These are phyloP conservation scores for Netelia inedita DNA, from an alignment of 2,888 invertebrate genomes.

Conservation along the genomic window DNA sequence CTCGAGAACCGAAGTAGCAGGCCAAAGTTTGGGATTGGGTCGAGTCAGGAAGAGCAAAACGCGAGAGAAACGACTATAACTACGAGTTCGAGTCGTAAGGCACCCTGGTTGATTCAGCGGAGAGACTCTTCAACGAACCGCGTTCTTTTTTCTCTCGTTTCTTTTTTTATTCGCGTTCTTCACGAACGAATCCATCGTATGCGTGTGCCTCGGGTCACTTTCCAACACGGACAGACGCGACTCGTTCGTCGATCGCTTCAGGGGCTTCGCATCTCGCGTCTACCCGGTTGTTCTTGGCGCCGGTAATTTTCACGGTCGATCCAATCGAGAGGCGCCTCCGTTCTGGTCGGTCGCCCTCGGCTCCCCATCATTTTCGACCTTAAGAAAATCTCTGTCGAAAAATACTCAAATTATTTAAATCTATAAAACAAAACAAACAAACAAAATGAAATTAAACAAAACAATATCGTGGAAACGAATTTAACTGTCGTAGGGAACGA, in stretches of 20 bases:
- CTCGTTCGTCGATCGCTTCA: constrained; percentile 56
- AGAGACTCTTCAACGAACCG: constrained; percentile 54
- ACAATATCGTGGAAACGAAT: too few relatives aligned
- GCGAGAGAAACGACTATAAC: constrained; percentile 8
- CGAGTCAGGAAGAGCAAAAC: constrained; percentile 62
- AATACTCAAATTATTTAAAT: too few relatives aligned
- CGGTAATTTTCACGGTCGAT: constrained; percentile 79
- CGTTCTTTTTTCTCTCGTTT: constrained; percentile 67
- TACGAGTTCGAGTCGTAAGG: constrained; percentile 39
- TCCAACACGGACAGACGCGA: not conserved
- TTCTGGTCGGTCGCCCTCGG: constrained; percentile 12
- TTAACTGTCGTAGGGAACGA: too few relatives aligned
- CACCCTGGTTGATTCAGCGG: constrained; percentile 75
- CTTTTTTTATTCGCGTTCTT: constrained; percentile 52
- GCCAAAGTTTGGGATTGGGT: constrained; percentile 71
- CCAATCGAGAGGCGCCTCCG: constrained; percentile 60
- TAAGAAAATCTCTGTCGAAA: too few relatives aligned
- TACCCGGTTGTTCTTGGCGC: constrained; percentile 75
- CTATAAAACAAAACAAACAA: constrained; percentile 59
- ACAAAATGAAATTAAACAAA: constrained; percentile 50
- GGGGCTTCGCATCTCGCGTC: constrained; percentile 36
- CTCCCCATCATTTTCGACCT: constrained; percentile 23
- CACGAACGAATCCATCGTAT: constrained; percentile 37
- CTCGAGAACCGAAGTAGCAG: constrained; percentile 60
- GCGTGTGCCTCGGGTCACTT: constrained; percentile 36